Percentiles rank a stretch among this genome's conserved stretches.
Evolutionary conservation across 1,140 invertebrate genomes (phyloP).

Genomic region (Lepidurus packardi): DNA sequence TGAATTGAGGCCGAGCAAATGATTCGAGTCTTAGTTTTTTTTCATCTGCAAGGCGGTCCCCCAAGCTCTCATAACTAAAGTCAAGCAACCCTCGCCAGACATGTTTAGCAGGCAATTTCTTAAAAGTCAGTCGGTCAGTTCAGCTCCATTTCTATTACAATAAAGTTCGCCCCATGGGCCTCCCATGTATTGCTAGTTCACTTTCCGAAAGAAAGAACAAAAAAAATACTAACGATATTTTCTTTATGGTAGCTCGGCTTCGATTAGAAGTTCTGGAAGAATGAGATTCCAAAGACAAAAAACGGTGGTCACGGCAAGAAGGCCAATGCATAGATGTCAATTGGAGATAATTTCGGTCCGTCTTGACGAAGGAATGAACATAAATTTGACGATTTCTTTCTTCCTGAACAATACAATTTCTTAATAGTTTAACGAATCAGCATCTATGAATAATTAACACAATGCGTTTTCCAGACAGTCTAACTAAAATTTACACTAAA

Average conservation of each 20-base stretch:
- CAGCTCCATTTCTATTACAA: neutral
- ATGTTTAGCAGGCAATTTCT: too few species aligned
- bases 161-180: neutral
- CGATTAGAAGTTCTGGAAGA: slow-evolving; percentile 19
- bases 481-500: neutral
- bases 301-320: slow-evolving; percentile 13
- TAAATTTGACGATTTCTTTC: neutral
- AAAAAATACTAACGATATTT: neutral
- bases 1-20: too few species aligned
- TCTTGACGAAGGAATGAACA: slow-evolving; percentile 8
- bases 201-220: neutral
- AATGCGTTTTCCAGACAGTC: neutral
- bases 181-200: slow-evolving; percentile 1
- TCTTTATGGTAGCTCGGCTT: neutral
- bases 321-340: neutral
- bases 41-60: too few species aligned
- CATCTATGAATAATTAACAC: neutral
- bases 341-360: neutral
- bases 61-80: neutral
- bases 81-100: too few species aligned
- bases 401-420: neutral
- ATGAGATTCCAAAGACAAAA: neutral
- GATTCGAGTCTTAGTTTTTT: too few species aligned
- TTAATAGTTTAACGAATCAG: neutral
- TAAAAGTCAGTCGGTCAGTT: too few species aligned